Base-by-base conservation (phyloP, 2,888 invertebrate species). In the Amblyjoppa proteus region DNA sequence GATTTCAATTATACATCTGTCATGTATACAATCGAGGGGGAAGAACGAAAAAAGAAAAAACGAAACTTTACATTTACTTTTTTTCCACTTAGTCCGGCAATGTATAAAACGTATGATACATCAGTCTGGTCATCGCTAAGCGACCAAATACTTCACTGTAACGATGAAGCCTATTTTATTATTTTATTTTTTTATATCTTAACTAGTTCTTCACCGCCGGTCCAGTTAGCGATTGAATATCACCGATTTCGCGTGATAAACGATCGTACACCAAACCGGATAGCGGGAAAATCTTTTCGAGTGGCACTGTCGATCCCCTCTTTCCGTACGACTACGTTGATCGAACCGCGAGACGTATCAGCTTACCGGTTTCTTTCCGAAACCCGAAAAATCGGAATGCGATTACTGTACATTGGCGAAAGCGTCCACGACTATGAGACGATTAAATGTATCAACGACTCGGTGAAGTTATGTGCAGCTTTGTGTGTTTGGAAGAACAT, bases 81-180 rank as follows among this genome's bases (percentile, higher is more conserved):
- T 66, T 79, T 66, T 73, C 20, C 88, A 89, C 86, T 90, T 89
- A 91, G 90, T 91, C 90, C 90, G 89, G 91, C 89, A 91, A 91
- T 91, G 91, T 92, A 91, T 93, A 93, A 93, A 92, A 93, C 91
- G 89, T 92, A 93, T 93, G 91, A 91, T 93, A 93, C 93, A 93
- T 93, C 93, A 93, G 93, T 93, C 93, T 91, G 92, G 92, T 91
- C 92, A 90, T 81, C 84, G 83, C 76, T 49, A 58, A 25, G 85
- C 89, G 90, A 89, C 91, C 89, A 89, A 91, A 90, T 90, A 90
- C 87, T 85, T 81, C 61, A 51, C 81, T 76, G 74, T 70, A 13
- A 81, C 74, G 78, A 74, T 78, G 81, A 58, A 80, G 58, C 61
- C 75, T 70, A 75, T 76, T 79, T 79, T 64, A 38, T 38, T 38